These are phyloP conservation scores for Cirrhinus molitorella DNA, from an alignment of 2,797 vertebrate species.

Conservation along the genomic window DNA sequence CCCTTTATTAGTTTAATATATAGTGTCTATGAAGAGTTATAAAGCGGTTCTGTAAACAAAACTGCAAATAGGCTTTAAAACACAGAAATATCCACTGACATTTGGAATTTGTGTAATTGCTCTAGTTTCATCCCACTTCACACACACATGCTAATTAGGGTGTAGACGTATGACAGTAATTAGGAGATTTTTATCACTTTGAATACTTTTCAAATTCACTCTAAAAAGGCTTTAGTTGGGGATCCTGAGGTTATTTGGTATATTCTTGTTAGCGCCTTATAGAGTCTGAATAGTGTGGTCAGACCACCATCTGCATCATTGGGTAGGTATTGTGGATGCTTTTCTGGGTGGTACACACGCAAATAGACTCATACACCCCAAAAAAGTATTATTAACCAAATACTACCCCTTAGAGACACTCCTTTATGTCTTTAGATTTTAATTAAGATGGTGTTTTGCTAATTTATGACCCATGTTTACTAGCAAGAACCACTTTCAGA, in stretches of 20 bases:
- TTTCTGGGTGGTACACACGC: constrained; percentile 10
- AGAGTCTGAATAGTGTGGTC: background rate
- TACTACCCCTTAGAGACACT: background rate
- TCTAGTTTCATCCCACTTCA: constrained; percentile 14
- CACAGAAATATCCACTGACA: background rate
- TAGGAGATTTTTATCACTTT: constrained; percentile 15
- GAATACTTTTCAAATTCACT: background rate
- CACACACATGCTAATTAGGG: constrained; percentile 16
- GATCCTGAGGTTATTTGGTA: constrained; percentile 1
- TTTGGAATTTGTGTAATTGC: constrained; percentile 29
- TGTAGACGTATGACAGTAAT: background rate
- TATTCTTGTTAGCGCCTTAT: background rate
- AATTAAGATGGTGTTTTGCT: background rate
- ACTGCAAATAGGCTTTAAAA: background rate
- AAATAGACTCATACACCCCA: background rate
- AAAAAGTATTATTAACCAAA: background rate
- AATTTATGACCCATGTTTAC: background rate
- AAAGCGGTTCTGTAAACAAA: background rate
- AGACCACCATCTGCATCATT: constrained; percentile 10
- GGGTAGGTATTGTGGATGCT: constrained; percentile 1
- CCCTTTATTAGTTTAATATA: background rate
- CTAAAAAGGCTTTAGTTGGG: background rate
- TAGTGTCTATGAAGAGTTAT: background rate
- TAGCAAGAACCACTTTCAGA: background rate
- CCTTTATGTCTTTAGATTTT: background rate